A percentile compares a stretch with the other conserved stretches of the same genome.
Evolutionary conservation across 2,113 vertebrate species (phyloP).

Genomic region (Setophaga petechia): DNA sequence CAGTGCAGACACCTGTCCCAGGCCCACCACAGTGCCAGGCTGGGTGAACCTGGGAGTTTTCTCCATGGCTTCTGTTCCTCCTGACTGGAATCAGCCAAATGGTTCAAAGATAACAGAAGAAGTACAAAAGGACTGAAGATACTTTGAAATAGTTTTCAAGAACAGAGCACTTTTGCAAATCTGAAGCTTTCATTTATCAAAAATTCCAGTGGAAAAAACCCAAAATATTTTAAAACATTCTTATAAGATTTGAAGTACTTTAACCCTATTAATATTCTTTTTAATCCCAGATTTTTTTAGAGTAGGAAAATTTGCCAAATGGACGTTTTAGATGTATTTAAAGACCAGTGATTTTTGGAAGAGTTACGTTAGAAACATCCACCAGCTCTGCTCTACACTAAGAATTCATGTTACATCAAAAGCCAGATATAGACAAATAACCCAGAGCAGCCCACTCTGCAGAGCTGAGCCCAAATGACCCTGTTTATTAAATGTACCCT

Average conservation of each 20-base stretch:
- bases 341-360: background rate
- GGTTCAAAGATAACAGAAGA: background rate
- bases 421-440: background rate
- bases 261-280: background rate
- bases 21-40: fast-evolving
- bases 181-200: background rate
- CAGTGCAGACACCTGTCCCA: background rate
- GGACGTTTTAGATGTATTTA: background rate
- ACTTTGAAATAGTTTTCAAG: background rate
- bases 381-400: background rate
- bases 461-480: background rate
- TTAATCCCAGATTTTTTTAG: background rate
- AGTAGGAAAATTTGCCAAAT: background rate
- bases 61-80: background rate
- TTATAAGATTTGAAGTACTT: background rate
- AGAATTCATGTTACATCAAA: background rate
- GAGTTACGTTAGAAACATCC: background rate
- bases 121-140: background rate
- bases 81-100: background rate
- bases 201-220: background rate
- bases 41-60: background rate
- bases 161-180: background rate
- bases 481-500: background rate
- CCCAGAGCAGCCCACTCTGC: background rate
- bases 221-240: background rate